These are phyloP conservation scores for Apodemus speciosus DNA, from an alignment of 2,113 vertebrate genomes.

Conservation along the genomic window DNA sequence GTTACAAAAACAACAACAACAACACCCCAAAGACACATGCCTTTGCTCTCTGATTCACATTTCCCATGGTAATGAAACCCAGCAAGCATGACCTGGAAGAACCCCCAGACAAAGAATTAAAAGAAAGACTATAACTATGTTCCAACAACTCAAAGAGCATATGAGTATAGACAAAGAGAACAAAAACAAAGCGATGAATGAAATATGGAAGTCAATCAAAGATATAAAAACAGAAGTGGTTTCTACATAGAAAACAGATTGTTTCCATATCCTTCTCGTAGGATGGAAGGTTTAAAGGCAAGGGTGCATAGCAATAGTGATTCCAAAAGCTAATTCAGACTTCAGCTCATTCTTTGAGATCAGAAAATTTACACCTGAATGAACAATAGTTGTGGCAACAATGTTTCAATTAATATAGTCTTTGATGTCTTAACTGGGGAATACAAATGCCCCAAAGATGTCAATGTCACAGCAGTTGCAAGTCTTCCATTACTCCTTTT, in stretches of 20 bases:
- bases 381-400: constrained; percentile 61
- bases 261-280: neutral
- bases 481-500: neutral
- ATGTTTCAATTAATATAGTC: constrained; percentile 51
- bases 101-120: neutral
- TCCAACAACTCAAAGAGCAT: neutral
- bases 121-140: neutral
- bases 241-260: too few relatives aligned
- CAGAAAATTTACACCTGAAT: constrained; percentile 45
- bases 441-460: constrained; percentile 58
- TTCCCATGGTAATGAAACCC: neutral
- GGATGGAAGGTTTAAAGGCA: neutral
- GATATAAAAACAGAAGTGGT: neutral
- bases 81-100: neutral
- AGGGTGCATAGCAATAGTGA: neutral
- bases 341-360: neutral
- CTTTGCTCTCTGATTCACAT: too few relatives aligned
- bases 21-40: neutral
- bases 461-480: constrained; percentile 65
- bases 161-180: neutral
- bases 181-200: neutral
- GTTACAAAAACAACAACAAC: neutral
- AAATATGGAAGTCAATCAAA: neutral
- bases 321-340: neutral
- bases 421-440: constrained; percentile 64